A percentile compares a stretch with the other conserved stretches of the same genome.
Conservation (phyloP, 1,140 invertebrate genomes). For the Drosophila dunni region DNA sequence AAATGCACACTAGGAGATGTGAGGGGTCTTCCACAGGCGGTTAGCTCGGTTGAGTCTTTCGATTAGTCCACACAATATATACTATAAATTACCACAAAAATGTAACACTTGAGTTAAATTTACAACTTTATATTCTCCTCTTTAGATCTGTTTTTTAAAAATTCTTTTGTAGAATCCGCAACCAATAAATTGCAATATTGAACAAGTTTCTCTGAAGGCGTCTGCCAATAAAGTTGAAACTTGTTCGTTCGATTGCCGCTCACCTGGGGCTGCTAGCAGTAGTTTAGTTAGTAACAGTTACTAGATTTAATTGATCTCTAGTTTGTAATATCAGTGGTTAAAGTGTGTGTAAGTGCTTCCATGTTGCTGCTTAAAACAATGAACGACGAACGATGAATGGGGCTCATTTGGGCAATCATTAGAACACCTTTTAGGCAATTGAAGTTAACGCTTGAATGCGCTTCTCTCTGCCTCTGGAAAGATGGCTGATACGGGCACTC, state of each 20-base stretch:
- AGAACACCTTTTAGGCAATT: constrained; percentile 76
- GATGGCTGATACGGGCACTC: neutral
- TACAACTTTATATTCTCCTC: too few species aligned
- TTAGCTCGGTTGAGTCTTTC: too few species aligned
- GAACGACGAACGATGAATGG: constrained; percentile 2
- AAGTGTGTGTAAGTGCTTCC: constrained; percentile 13
- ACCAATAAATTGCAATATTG: neutral
- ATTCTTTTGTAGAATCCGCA: constrained; percentile 3
- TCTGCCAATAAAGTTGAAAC: constrained; percentile 13
- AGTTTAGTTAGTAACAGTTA: constrained; percentile 13
- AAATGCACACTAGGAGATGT: too few species aligned
- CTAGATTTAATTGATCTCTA: constrained; percentile 30
- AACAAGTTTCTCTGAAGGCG: constrained; percentile 12
- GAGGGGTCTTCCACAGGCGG: too few species aligned
- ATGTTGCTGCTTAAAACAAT: neutral
- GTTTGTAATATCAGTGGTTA: constrained; percentile 30
- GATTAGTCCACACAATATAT: too few species aligned
- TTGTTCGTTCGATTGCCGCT: constrained; percentile 32
- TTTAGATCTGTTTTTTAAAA: neutral
- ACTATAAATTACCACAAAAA: too few species aligned
- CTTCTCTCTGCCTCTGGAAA: neutral
- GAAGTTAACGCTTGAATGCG: constrained; percentile 62
- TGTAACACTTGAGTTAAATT: too few species aligned
- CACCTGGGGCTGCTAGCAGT: constrained; percentile 9
- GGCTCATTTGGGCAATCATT: constrained; percentile 72